Percentiles rank a stretch among this genome's conserved stretches.
phyloP scores from a whole-genome alignment of 2,797 vertebrate species.

The Miichthys miiuy region DNA sequence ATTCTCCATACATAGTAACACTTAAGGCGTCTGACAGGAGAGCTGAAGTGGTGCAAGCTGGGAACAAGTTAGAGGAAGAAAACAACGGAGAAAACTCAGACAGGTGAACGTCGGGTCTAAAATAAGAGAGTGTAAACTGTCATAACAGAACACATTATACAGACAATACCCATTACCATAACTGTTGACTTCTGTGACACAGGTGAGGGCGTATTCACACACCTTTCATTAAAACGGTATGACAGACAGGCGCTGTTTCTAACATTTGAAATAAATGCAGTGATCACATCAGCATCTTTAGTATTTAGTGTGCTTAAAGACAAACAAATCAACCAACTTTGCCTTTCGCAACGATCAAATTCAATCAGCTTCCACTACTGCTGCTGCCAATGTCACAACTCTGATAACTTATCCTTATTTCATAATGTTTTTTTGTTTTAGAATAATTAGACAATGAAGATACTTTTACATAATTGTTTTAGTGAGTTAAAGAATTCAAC shows the following conservation, averaged over 20 bases:
- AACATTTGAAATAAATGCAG: background rate
- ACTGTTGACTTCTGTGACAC: background rate
- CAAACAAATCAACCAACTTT: too few species aligned
- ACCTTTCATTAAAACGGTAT: background rate
- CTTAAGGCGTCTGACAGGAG: conserved; percentile 66
- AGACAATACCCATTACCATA: background rate
- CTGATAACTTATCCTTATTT: too few species aligned
- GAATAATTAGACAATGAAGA: too few species aligned
- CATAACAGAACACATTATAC: background rate
- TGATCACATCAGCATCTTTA: background rate
- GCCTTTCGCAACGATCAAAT: too few species aligned
- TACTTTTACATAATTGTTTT: background rate
- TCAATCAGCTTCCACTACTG: too few species aligned
- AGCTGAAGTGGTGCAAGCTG: conserved; percentile 23
- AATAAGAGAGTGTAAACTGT: conserved; percentile 4
- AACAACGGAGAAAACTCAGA: background rate
- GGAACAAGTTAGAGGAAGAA: conserved; percentile 35
- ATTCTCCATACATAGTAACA: conserved; percentile 72
- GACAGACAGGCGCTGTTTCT: background rate
- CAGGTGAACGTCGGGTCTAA: conserved; percentile 5
- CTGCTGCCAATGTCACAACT: too few species aligned
- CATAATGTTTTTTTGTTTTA: too few species aligned
- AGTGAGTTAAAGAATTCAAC: background rate
- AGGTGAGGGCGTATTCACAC: background rate
- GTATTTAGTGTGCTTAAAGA: too few species aligned